A percentile compares a stretch with the other conserved stretches of the same genome.
These are phyloP conservation scores for Pangasius macronema DNA, from an alignment of 2,797 vertebrate genomes.

Conservation along the genomic window DNA sequence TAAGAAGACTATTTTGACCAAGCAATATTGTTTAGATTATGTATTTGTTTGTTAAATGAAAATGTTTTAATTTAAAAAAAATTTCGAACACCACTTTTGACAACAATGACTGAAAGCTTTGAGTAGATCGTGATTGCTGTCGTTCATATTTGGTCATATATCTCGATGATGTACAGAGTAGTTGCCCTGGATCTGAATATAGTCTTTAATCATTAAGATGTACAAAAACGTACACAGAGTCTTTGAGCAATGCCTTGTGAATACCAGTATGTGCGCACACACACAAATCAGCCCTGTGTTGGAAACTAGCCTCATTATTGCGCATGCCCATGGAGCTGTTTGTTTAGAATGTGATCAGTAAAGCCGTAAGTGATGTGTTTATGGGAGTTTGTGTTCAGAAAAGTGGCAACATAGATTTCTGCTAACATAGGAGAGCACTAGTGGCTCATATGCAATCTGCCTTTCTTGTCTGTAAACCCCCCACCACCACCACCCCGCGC, in stretches of 20 bases:
- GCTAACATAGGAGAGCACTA: conserved; percentile 64
- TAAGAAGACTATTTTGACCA: background rate
- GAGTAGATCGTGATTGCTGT: background rate
- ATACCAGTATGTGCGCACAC: too few relatives aligned
- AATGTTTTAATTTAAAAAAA: background rate
- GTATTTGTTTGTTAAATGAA: background rate
- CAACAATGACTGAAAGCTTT: background rate
- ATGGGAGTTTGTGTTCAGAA: conserved; percentile 66
- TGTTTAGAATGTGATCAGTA: conserved; percentile 64
- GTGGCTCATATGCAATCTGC: conserved; percentile 62
- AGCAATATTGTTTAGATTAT: background rate
- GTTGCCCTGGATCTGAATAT: background rate
- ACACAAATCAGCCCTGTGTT: background rate
- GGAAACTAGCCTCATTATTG: background rate
- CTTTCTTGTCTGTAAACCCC: conserved; percentile 67
- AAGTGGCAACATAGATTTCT: conserved; percentile 72
- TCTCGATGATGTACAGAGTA: background rate
- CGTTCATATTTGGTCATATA: background rate
- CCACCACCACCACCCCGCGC: background rate
- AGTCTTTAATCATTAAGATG: background rate
- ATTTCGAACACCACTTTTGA: background rate
- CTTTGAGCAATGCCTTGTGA: background rate
- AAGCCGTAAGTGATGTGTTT: conserved; percentile 65
- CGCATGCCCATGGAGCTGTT: conserved; percentile 50
- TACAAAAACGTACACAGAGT: background rate